These are phyloP conservation scores for Amphilophus citrinellus DNA, from an alignment of 2,113 vertebrate species.

Conservation along the genomic window DNA sequence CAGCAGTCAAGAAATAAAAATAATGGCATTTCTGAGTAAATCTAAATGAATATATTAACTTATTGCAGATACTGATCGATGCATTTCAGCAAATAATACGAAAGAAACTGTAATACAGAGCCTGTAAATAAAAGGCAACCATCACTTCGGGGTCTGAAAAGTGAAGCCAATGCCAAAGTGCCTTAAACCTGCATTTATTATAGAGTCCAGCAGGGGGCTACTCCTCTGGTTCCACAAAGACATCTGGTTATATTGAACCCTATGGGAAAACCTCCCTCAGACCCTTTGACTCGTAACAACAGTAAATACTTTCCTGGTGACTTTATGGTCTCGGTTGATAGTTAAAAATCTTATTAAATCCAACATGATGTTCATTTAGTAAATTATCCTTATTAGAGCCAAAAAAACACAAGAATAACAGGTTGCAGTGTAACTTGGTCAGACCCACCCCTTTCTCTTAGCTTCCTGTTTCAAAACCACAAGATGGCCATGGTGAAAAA, in stretches of 20 bases:
- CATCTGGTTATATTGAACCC: background rate
- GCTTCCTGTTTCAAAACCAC: background rate
- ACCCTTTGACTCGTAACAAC: background rate
- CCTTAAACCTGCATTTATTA: background rate
- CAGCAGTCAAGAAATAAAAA: background rate
- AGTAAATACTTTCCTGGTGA: background rate
- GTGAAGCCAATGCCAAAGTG: constrained; percentile 3
- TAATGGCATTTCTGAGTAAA: background rate
- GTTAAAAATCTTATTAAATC: background rate
- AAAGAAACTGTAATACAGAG: background rate
- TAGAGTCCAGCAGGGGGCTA: background rate
- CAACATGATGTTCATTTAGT: background rate
- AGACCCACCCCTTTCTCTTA: background rate
- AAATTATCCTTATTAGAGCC: background rate
- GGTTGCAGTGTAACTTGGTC: background rate
- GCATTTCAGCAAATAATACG: background rate
- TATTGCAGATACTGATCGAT: background rate
- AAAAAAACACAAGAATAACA: background rate
- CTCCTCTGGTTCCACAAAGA: background rate
- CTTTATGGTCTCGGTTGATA: background rate
- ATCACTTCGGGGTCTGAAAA: background rate
- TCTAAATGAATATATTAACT: background rate
- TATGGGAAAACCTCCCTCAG: background rate
- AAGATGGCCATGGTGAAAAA: background rate
- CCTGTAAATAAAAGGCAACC: background rate